Conservation (phyloP, 2,113 vertebrate genomes). For the Perognathus longimembris region DNA sequence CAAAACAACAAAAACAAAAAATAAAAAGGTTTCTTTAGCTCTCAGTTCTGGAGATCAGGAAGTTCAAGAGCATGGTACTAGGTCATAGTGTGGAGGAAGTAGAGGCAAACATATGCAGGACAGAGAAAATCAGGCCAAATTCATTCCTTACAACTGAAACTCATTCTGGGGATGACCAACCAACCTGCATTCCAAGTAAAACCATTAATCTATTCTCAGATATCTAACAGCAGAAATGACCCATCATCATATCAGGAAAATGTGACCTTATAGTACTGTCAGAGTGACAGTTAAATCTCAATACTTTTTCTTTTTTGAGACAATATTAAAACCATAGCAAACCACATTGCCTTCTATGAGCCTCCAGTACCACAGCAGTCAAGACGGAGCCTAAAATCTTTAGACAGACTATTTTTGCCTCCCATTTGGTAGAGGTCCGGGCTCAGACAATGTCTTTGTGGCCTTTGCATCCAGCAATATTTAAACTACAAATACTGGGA, state of each 20-base stretch:
- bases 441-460: background rate
- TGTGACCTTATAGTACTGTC: background rate
- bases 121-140: background rate
- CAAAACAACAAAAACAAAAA: too few species aligned
- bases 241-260: background rate
- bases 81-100: background rate
- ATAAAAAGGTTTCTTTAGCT: background rate
- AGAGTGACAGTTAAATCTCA: background rate
- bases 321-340: background rate
- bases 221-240: background rate
- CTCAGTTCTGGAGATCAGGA: background rate
- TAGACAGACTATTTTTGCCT: slow-evolving; percentile 7
- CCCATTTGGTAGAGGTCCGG: background rate
- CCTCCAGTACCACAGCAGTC: background rate
- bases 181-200: background rate
- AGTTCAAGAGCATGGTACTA: background rate
- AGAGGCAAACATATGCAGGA: background rate
- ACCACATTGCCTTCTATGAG: background rate
- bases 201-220: background rate
- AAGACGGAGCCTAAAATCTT: slow-evolving; percentile 8
- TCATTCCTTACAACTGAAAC: background rate
- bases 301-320: background rate
- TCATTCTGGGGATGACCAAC: background rate
- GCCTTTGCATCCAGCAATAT: background rate
- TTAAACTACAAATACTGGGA: background rate